phyloP scores from a whole-genome alignment of 2,113 vertebrate genomes.

The Verasper variegatus region DNA sequence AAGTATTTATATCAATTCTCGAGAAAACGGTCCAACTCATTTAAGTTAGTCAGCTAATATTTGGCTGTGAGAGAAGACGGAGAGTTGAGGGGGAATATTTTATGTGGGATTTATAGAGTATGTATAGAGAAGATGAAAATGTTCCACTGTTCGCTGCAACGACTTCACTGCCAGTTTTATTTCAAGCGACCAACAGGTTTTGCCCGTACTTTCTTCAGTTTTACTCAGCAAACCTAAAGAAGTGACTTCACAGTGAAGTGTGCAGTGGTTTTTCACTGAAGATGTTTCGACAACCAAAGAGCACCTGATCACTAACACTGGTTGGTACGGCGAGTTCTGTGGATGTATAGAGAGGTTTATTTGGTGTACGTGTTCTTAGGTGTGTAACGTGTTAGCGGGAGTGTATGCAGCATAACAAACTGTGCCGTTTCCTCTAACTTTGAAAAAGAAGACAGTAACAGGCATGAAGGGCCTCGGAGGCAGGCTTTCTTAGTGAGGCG shows the following conservation, averaged over 20 bases:
- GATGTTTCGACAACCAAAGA: neutral
- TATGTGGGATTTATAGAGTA: neutral
- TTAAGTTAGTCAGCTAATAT: constrained; percentile 24
- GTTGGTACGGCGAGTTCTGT: neutral
- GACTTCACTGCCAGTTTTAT: neutral
- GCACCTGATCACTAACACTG: neutral
- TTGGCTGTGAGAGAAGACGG: constrained; percentile 1
- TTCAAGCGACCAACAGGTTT: neutral
- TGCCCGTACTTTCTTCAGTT: neutral
- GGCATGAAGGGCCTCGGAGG: constrained; percentile 57
- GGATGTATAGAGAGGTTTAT: neutral
- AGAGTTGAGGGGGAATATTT: constrained; percentile 7
- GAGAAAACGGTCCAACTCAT: constrained; percentile 22
- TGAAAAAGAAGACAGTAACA: constrained; percentile 60
- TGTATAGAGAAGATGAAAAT: neutral
- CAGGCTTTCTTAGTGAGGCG: constrained; percentile 66
- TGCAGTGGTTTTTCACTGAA: neutral
- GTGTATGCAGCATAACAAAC: constrained; percentile 31
- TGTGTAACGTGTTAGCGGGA: constrained; percentile 6
- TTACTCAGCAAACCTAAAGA: neutral
- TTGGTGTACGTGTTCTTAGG: neutral
- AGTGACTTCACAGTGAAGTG: neutral
- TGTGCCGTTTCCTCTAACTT: constrained; percentile 46
- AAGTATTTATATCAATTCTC: constrained; percentile 43
- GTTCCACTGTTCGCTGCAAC: neutral